These are phyloP conservation scores for Gambusia yucatana DNA, from an alignment of 2,797 vertebrate species.

Conservation along the genomic window DNA sequence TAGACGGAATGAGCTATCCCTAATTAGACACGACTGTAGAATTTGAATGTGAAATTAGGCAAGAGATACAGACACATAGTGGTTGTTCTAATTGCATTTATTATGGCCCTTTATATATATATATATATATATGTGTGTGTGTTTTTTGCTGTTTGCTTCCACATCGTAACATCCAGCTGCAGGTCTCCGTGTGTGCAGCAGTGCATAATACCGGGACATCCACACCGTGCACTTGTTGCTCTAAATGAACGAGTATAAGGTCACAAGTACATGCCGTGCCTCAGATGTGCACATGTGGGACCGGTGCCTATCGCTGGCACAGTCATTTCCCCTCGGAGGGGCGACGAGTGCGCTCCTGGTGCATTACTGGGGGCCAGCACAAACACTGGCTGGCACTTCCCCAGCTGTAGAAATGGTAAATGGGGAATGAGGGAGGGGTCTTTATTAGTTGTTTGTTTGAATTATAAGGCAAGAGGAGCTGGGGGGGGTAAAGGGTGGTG, in stretches of 20 bases:
- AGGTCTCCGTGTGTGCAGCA: slow-evolving; percentile 4
- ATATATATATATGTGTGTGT: background rate
- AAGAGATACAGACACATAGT: slow-evolving; percentile 29
- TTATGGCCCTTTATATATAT: slow-evolving; percentile 20
- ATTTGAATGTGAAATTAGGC: slow-evolving; percentile 68
- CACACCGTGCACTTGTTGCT: slow-evolving; percentile 30
- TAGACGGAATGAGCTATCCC: slow-evolving; percentile 63
- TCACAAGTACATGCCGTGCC: slow-evolving; percentile 27
- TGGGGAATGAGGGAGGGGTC: slow-evolving; percentile 6
- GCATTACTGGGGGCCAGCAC: slow-evolving; percentile 72
- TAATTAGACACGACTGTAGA: slow-evolving; percentile 74
- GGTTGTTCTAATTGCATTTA: slow-evolving; percentile 42
- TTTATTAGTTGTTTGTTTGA: slow-evolving; percentile 56
- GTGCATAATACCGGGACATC: slow-evolving; percentile 24
- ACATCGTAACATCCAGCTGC: slow-evolving; percentile 25
- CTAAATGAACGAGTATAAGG: slow-evolving; percentile 22
- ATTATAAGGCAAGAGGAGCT: slow-evolving; percentile 44
- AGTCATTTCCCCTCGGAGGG: slow-evolving; percentile 47
- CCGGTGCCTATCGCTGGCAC: slow-evolving; percentile 37
- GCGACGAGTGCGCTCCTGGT: slow-evolving; percentile 52
- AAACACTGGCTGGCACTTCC: slow-evolving; percentile 66
- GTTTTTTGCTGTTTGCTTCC: background rate
- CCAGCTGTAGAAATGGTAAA: slow-evolving; percentile 65
- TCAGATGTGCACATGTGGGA: slow-evolving; percentile 10
- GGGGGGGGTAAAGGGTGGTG: slow-evolving; percentile 33